Base-by-base conservation (phyloP, 2,888 invertebrate genomes). In the Clusia tigrina region DNA sequence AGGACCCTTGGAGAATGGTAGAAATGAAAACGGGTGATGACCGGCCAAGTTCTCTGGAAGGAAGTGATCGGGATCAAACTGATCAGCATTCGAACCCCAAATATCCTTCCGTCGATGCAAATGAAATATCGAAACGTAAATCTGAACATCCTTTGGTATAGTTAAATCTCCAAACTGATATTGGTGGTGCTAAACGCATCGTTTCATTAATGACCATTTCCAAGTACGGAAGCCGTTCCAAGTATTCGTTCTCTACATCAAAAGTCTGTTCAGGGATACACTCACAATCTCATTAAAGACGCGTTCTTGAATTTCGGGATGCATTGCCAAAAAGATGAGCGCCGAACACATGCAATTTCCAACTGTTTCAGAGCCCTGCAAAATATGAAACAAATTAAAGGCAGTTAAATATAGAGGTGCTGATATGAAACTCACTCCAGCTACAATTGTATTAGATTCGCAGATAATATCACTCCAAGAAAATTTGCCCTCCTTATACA, bases 1-100 rank as follows among this genome's bases (percentile, higher is more conserved):
- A 0, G 62, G 24, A 15, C 78, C 78, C 22, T 72, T 74, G 2
- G 74, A 71, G 62, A 78, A 78, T 10, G 78, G 78, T 46, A 77
- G 69, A 58, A 63, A 78, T 0, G 74, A 68, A 58, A 71, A 72
- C 0, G 74, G 65, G 64, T 78, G 75, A 54, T 64, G 71, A 1
- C 46, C 53, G 9, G 42, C 52, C 2, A 71, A 37, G 42, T 72
- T 73, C 26, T 67, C 67, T 0, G 73, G 73, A 9, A 75, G 52
- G 59, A 73, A 75, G 37, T 72, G 67, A 24, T 75, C 71, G 1
- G 75, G 75, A 62, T 75, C 58, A 23, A 75, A 75, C 25, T 63
- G 60, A 17, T 61, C 37, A 3, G 75, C 71, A 66, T 73, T 63
- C 2, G 69, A 68, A 17, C 75, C 75, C 75, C 74, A 75, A 2